These are phyloP conservation scores for Psilopsiagon aymara DNA, from an alignment of 2,113 vertebrate species.

Conservation along the genomic window DNA sequence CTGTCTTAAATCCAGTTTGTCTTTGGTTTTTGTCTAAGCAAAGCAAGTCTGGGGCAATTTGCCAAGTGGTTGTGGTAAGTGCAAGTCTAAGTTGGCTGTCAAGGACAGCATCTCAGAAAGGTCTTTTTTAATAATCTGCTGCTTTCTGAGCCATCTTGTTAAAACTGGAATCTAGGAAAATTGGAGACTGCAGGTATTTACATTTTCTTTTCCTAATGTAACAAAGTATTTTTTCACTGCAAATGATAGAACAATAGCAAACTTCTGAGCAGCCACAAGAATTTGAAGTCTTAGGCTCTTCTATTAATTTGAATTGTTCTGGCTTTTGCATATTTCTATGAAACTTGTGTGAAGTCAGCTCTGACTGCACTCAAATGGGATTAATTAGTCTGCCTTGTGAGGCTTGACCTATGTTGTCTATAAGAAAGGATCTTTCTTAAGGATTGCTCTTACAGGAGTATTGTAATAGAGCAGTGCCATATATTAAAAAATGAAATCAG, in stretches of 20 bases:
- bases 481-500: not conserved
- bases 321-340: not conserved
- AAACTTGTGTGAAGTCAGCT: not conserved
- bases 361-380: conserved; percentile 10
- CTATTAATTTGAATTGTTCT: not conserved
- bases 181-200: not conserved
- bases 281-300: not conserved
- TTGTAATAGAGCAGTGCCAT: not conserved
- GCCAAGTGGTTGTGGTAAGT: not conserved
- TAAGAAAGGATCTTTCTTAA: not conserved
- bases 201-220: not conserved
- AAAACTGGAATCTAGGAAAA: conserved; percentile 9
- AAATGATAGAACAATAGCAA: not conserved
- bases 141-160: conserved; percentile 21
- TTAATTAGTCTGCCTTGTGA: conserved; percentile 42
- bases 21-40: not conserved
- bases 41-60: not conserved
- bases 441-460: not conserved
- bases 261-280: not conserved
- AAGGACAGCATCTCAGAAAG: not conserved
- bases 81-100: not conserved
- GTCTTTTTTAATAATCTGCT: conserved; percentile 3
- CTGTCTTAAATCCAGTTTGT: not conserved
- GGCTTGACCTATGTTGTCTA: not conserved
- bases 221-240: not conserved